These are phyloP conservation scores for Proteles cristata DNA, from an alignment of 2,113 vertebrate genomes.

Conservation along the genomic window DNA sequence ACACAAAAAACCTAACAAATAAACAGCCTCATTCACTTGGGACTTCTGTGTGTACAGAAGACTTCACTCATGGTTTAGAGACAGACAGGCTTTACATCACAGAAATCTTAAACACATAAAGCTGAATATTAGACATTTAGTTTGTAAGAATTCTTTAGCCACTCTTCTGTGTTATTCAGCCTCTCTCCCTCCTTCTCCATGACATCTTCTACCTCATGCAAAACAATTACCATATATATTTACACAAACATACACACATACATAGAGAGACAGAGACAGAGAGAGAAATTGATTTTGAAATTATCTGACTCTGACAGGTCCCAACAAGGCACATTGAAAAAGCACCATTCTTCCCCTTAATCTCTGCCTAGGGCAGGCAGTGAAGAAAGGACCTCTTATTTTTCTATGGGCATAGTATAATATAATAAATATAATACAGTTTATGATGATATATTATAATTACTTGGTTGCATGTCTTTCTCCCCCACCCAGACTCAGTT, in stretches of 20 bases:
- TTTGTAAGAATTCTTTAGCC: neutral
- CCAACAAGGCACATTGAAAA: neutral
- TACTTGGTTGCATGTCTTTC: conserved; percentile 38
- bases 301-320: neutral
- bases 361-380: neutral
- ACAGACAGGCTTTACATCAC: neutral
- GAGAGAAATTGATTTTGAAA: neutral
- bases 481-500: neutral
- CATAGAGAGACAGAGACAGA: neutral
- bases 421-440: neutral
- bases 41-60: neutral
- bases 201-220: neutral
- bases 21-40: neutral
- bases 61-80: neutral
- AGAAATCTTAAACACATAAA: conserved; percentile 10
- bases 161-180: neutral
- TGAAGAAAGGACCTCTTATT: neutral
- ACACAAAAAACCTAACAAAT: neutral
- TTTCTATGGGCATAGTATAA: neutral
- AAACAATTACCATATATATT: neutral
- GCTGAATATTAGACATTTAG: neutral
- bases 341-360: neutral
- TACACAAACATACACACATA: neutral
- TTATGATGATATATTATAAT: conserved; percentile 25
- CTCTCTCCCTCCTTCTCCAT: neutral